Evolutionary conservation across 2,797 vertebrate genomes (phyloP).

Genomic region (Psittacula echo): DNA sequence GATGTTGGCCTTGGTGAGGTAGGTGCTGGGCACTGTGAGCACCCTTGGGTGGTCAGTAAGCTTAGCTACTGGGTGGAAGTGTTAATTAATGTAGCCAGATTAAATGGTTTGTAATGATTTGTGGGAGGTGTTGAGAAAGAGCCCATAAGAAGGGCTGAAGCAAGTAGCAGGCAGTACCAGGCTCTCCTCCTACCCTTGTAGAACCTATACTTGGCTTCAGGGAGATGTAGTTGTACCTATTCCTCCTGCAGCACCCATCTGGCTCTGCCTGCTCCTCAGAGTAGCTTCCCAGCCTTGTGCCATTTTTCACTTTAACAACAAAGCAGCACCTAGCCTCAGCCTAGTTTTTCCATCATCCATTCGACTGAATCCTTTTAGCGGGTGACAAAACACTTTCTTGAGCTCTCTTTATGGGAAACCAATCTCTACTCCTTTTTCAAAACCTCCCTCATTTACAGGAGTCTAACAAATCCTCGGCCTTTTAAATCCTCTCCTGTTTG

Average conservation of each 20-base stretch:
- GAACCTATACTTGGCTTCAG: fast-evolving
- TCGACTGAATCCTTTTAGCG: conserved; percentile 11
- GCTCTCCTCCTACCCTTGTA: background rate
- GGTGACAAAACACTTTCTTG: conserved; percentile 58
- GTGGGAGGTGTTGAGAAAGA: background rate
- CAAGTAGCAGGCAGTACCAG: fast-evolving
- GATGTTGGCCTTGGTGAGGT: background rate
- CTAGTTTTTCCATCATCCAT: conserved; percentile 15
- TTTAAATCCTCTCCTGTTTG: background rate
- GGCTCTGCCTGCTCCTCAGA: background rate
- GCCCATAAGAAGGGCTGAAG: background rate
- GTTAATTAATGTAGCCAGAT: background rate
- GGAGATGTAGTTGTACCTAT: background rate
- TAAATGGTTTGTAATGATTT: background rate
- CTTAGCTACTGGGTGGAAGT: background rate
- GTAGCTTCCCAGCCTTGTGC: background rate
- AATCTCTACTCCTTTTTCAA: background rate
- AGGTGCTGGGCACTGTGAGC: background rate
- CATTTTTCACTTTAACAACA: background rate
- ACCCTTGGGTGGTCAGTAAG: background rate
- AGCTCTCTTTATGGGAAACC: conserved; percentile 27
- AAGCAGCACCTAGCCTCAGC: background rate
- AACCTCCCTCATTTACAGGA: conserved; percentile 4
- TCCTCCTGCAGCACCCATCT: background rate
- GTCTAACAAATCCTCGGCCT: background rate